phyloP scores from a whole-genome alignment of 2,113 vertebrate genomes.

The Tychaedon coryphoeus region DNA sequence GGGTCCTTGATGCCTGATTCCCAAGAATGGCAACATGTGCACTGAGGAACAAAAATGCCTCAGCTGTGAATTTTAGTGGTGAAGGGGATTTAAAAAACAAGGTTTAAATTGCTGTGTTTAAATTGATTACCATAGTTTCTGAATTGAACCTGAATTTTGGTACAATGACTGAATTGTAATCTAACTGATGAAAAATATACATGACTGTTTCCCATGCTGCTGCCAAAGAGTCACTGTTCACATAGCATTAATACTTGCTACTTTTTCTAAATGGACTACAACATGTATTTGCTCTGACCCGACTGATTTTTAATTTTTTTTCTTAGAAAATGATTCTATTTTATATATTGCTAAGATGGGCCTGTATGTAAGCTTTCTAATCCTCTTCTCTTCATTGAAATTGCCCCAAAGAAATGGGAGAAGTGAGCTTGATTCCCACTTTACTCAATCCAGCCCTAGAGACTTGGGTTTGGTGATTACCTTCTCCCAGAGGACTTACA shows the following conservation, averaged over 20 bases:
- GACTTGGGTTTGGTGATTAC: neutral
- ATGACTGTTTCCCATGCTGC: neutral
- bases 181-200: neutral
- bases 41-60: neutral
- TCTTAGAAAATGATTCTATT: neutral
- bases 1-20: neutral
- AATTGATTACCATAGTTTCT: neutral
- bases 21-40: fast-evolving
- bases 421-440: neutral
- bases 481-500: neutral
- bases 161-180: neutral
- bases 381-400: neutral
- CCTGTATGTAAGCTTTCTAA: neutral
- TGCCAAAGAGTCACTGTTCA: neutral
- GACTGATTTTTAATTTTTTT: neutral
- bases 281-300: neutral
- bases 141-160: neutral
- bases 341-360: neutral
- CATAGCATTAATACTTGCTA: neutral
- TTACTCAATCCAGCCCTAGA: neutral
- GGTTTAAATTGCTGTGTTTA: neutral
- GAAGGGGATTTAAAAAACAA: neutral
- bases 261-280: neutral
- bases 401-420: neutral
- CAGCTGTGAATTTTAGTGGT: neutral